A percentile compares a stretch with the other conserved stretches of the same genome.
These are phyloP conservation scores for Hedychridium roseum DNA, from an alignment of 2,888 invertebrate species.

Conservation along the genomic window DNA sequence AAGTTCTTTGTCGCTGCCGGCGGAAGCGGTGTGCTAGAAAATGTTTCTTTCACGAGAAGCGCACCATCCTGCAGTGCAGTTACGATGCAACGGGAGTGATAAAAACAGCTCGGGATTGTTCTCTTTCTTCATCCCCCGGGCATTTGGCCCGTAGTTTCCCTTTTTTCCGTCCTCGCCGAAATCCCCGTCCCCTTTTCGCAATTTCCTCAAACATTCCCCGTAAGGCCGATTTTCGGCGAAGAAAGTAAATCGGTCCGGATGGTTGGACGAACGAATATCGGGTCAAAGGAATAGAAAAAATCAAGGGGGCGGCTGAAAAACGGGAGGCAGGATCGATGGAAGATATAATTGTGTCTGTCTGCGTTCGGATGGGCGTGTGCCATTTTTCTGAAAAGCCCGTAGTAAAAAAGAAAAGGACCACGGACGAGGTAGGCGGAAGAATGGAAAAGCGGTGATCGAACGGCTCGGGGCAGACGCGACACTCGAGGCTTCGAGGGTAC, in stretches of 20 bases:
- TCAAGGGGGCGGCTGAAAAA: slow-evolving; percentile 4
- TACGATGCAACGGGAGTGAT: too few relatives aligned
- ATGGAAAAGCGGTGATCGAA: slow-evolving; percentile 17
- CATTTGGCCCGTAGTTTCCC: too few relatives aligned
- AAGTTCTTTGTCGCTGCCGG: neutral
- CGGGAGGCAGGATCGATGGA: slow-evolving; percentile 22
- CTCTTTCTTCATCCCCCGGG: too few relatives aligned
- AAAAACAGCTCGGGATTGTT: too few relatives aligned
- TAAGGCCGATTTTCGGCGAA: neutral
- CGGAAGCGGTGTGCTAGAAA: neutral
- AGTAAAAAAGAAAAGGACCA: neutral
- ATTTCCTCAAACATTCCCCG: too few relatives aligned
- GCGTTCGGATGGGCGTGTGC: slow-evolving; percentile 14
- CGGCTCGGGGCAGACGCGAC: slow-evolving; percentile 5
- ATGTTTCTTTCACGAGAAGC: neutral
- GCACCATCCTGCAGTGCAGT: neutral
- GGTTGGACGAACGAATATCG: slow-evolving; percentile 2
- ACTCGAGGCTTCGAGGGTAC: slow-evolving; percentile 16
- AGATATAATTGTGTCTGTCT: slow-evolving; percentile 9
- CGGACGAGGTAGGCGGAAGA: neutral
- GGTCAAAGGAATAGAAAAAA: slow-evolving; percentile 4
- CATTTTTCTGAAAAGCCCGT: slow-evolving; percentile 18
- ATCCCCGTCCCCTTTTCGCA: too few relatives aligned
- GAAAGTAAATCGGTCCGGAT: slow-evolving; percentile 4
- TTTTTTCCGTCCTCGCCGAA: too few relatives aligned